These are phyloP conservation scores for Drosophila punjabiensis DNA, from an alignment of 1,140 invertebrate species.

Conservation along the genomic window DNA sequence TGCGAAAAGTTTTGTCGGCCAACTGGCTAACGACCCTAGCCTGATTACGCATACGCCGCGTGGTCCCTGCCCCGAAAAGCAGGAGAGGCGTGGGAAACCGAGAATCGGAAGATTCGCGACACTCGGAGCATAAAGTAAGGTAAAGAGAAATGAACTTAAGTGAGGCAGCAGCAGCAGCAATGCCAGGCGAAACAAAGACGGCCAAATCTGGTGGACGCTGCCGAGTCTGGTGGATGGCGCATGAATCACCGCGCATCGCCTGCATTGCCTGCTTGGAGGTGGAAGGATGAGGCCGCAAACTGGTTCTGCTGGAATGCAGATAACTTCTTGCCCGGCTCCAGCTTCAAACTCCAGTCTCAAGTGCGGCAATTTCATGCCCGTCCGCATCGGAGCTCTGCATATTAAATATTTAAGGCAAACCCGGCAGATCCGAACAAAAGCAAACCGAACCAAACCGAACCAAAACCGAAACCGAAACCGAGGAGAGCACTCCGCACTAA, in stretches of 20 bases:
- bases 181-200: conserved; percentile 42
- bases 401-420: conserved; percentile 77
- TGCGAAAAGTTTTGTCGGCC: conserved; percentile 65
- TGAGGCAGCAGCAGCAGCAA: conserved; percentile 28
- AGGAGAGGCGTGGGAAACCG: conserved; percentile 27
- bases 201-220: conserved; percentile 66
- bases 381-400: conserved; percentile 62
- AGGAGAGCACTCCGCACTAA: conserved; percentile 46
- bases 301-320: conserved; percentile 72
- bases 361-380: conserved; percentile 64
- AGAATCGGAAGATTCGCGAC: conserved; percentile 61
- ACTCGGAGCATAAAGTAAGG: conserved; percentile 19
- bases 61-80: conserved; percentile 28
- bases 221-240: conserved; percentile 68
- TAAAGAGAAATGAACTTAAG: background rate
- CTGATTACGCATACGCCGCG: conserved; percentile 79
- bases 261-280: conserved; percentile 35
- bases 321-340: conserved; percentile 57
- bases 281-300: conserved; percentile 35
- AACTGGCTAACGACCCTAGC: conserved; percentile 72
- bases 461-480: conserved; percentile 8
- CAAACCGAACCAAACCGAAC: conserved; percentile 20
- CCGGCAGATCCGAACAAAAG: conserved; percentile 21
- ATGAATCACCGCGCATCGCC: conserved; percentile 71
- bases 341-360: conserved; percentile 42